Base-by-base conservation (phyloP, 2,888 invertebrate species). In the Tribolium freemani region DNA sequence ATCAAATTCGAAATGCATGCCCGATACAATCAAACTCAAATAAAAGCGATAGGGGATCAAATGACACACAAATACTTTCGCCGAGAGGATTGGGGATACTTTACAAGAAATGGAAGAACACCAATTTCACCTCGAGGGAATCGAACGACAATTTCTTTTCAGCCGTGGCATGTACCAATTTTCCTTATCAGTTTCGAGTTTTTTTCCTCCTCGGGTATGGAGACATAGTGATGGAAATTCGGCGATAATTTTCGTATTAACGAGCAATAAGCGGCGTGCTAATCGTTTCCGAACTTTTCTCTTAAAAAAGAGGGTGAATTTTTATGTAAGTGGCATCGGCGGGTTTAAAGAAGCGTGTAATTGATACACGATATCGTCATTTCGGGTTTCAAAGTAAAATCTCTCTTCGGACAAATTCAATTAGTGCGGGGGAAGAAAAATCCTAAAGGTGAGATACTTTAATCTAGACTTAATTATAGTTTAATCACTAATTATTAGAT, bases 251-350 rank as follows among this genome's bases (percentile, higher is more conserved):
- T 38, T 26, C 20, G 16, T 83, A 84, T 84, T 84, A 84, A 83
- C 83, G 78, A 80, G 84, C 81, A 80, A 83, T 83, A 83, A 84
- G 83, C 83, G 82, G 82, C 79, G 81, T 80, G 79, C 83, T 85
- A 85, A 85, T 85, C 85, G 84, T 80, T 84, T 82, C 81, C 80
- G 82, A 84, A 85, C 83, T 84, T 85, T 84, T 83, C 83, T 83
- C 79, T 84, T 81, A 79, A 77, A 78, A 74, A 58, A 68, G 79
- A 83, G 84, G 84, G 84, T 84, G 84, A 83, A 84, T 84, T 84
- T 85, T 86, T 86, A 85, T 84, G 82, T 80, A 77, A 73, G 76
- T 77, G 78, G 78, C 80, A 79, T 80, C 80, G 76, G 78, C 74
- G 69, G 75, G 81, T 80, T 79, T 83, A 83, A 83, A 83, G 81